Evolutionary conservation across 1,140 invertebrate genomes (phyloP).

Genomic region (Micrasema longulum): DNA sequence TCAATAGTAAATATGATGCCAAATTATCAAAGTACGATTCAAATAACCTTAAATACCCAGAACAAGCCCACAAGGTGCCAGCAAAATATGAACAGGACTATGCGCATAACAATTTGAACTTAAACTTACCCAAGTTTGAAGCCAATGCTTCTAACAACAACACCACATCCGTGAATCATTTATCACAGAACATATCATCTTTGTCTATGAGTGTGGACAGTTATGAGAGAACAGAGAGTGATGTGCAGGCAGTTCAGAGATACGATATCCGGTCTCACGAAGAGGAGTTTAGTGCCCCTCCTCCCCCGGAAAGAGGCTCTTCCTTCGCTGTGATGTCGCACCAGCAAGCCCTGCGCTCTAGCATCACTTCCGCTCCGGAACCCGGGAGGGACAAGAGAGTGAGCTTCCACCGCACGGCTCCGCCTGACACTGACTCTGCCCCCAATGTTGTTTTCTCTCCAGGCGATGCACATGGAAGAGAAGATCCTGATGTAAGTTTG

Average conservation of each 20-base stretch:
- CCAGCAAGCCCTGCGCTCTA: constrained; percentile 64
- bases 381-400: constrained; percentile 72
- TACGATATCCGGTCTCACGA: constrained; percentile 45
- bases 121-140: constrained; percentile 44
- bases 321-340: constrained; percentile 84
- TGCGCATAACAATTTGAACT: constrained; percentile 43
- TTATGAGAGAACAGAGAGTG: constrained; percentile 39
- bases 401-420: constrained; percentile 76
- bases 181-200: constrained; percentile 47
- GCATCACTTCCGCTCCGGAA: constrained; percentile 57
- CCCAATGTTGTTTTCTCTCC: constrained; percentile 47
- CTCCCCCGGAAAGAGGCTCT: constrained; percentile 82
- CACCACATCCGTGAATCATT: constrained; percentile 40
- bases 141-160: constrained; percentile 36
- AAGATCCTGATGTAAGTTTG: constrained; percentile 84
- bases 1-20: constrained; percentile 49
- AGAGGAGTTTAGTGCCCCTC: constrained; percentile 66
- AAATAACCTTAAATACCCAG: constrained; percentile 42
- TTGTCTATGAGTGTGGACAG: constrained; percentile 42
- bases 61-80: constrained; percentile 32
- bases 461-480: constrained; percentile 61
- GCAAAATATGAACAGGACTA: constrained; percentile 51
- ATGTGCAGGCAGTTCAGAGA: constrained; percentile 23
- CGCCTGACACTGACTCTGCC: constrained; percentile 54
- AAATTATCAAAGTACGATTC: constrained; percentile 41